Conservation (phyloP, 1,140 invertebrate genomes). For the Leptinotarsa defecta region DNA sequence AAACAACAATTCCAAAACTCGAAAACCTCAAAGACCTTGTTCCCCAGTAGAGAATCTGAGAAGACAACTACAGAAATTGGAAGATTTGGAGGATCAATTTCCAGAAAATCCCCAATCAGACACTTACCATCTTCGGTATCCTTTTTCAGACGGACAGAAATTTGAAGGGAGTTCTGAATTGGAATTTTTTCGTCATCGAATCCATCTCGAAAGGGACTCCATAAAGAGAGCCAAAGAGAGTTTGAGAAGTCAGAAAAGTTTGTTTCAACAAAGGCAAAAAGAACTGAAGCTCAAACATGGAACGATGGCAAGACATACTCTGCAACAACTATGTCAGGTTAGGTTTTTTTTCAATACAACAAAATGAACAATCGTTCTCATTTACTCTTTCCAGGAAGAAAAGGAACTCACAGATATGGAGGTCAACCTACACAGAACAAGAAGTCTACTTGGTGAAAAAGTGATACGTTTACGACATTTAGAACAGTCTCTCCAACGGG, state of each 20-base stretch:
- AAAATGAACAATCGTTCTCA: no score
- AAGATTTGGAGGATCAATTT: constrained; percentile 79
- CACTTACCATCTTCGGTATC: constrained; percentile 70
- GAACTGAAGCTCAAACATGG: constrained; percentile 66
- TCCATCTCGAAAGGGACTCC: constrained; percentile 76
- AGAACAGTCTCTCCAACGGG: constrained; percentile 71
- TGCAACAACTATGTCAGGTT: constrained; percentile 68
- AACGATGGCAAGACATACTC: constrained; percentile 59
- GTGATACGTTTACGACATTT: constrained; percentile 76
- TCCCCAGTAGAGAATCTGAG: constrained; percentile 77
- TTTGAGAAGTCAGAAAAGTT: constrained; percentile 62
- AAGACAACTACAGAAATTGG: constrained; percentile 75
- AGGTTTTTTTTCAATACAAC: not conserved
- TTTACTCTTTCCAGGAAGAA: constrained; percentile 64
- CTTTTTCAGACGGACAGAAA: constrained; percentile 54
- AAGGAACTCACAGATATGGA: constrained; percentile 80
- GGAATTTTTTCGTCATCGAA: constrained; percentile 79
- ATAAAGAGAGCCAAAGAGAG: constrained; percentile 75
- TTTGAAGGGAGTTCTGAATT: constrained; percentile 66
- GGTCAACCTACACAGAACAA: constrained; percentile 75
- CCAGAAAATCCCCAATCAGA: constrained; percentile 65
- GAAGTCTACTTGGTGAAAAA: constrained; percentile 76
- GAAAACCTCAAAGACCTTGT: constrained; percentile 57
- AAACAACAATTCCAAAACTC: constrained; percentile 51
- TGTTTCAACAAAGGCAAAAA: constrained; percentile 64